Conservation (phyloP, 2,888 invertebrate species). For the Tanytarsus gracilentus region DNA sequence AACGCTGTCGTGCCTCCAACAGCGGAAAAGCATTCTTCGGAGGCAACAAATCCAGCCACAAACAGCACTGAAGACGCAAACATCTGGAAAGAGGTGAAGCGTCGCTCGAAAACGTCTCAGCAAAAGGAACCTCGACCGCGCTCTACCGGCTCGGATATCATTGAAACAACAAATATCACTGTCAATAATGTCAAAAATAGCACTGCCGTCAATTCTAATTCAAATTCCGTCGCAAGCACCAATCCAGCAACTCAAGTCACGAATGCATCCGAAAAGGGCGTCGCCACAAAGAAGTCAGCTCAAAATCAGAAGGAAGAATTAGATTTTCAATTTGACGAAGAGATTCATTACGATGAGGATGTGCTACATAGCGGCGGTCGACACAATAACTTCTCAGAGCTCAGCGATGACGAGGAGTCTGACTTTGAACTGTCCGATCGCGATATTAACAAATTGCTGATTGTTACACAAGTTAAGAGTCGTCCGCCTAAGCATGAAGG, state of each 20-base stretch:
- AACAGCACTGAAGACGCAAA: conserved; percentile 35
- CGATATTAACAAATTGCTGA: conserved; percentile 87
- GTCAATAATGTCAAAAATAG: background rate
- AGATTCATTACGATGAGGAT: conserved; percentile 50
- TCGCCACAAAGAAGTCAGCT: background rate
- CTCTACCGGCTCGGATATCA: too few relatives aligned
- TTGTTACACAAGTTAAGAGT: conserved; percentile 69
- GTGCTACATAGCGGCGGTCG: conserved; percentile 61
- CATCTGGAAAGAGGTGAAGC: conserved; percentile 50
- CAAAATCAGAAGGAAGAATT: conserved; percentile 64
- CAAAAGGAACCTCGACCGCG: too few relatives aligned
- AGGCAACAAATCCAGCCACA: conserved; percentile 30
- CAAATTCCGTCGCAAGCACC: conserved; percentile 19
- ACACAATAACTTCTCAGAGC: conserved; percentile 67
- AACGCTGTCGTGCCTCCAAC: conserved; percentile 19
- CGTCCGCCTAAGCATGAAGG: conserved; percentile 72
- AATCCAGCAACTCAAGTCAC: background rate
- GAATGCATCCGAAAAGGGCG: background rate
- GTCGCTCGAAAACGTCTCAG: conserved; percentile 48
- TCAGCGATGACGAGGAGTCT: conserved; percentile 69
- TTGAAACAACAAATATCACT: too few relatives aligned
- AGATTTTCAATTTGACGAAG: conserved; percentile 93
- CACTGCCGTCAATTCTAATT: background rate
- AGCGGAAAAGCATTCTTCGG: conserved; percentile 26
- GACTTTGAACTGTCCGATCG: conserved; percentile 86